A percentile compares a stretch with the other conserved stretches of the same genome.
phyloP scores from a whole-genome alignment of 2,797 vertebrate species.

The Cirrhinus mrigala region DNA sequence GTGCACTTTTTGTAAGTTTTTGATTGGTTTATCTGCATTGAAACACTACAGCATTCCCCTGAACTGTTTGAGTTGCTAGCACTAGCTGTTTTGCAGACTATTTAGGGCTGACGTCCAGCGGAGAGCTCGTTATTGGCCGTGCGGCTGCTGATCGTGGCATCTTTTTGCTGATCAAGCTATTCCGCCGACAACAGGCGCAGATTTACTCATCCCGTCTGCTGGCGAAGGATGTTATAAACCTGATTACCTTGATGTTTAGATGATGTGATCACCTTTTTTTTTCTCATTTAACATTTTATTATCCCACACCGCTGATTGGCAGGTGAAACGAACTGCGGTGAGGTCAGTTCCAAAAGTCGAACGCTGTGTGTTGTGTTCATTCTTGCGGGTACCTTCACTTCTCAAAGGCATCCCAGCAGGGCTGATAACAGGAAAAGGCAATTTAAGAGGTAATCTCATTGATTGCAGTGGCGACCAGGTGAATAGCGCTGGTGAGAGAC shows the following conservation, averaged over 20 bases:
- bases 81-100: not conserved
- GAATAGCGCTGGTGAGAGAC: slow-evolving; percentile 35
- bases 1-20: slow-evolving; percentile 15
- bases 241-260: not conserved
- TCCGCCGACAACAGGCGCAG: slow-evolving; percentile 30
- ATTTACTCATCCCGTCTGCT: slow-evolving; percentile 24
- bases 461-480: slow-evolving; percentile 50
- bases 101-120: slow-evolving; percentile 11
- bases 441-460: slow-evolving; percentile 54
- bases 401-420: slow-evolving; percentile 39
- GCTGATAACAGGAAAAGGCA: slow-evolving; percentile 47
- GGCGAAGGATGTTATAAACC: slow-evolving; percentile 1
- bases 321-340: slow-evolving; percentile 24
- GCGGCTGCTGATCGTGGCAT: slow-evolving; percentile 23
- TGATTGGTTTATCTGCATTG: not conserved
- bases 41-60: not conserved
- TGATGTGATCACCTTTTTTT: not conserved
- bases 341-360: slow-evolving; percentile 46
- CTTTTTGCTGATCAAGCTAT: slow-evolving; percentile 61
- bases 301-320: not conserved
- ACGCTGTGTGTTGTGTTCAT: slow-evolving; percentile 23
- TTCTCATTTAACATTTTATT: not conserved
- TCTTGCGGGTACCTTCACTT: not conserved
- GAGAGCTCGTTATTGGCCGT: slow-evolving; percentile 12
- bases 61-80: not conserved